Conservation (phyloP, 1,140 invertebrate genomes). For the Rhyzopertha dominica region DNA sequence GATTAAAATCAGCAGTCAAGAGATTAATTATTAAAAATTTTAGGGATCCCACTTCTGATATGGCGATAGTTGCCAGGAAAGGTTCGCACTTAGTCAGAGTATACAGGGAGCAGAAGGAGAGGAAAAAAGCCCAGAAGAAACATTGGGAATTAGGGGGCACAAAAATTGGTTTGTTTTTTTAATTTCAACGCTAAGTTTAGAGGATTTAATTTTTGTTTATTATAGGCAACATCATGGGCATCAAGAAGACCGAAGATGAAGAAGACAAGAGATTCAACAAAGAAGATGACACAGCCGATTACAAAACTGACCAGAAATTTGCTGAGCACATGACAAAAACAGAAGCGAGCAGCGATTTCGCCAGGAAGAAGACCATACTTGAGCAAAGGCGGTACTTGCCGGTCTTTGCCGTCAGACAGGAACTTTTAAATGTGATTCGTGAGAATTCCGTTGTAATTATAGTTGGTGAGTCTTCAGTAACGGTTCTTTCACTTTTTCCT, state of each 20-base stretch:
- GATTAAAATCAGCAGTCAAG: not conserved
- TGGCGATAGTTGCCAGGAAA: constrained; percentile 96
- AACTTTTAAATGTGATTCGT: constrained; percentile 87
- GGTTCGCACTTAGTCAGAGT: constrained; percentile 85
- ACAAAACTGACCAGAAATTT: constrained; percentile 89
- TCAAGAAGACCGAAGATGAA: constrained; percentile 77
- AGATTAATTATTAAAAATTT: constrained; percentile 15
- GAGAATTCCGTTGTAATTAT: constrained; percentile 96
- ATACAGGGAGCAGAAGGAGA: constrained; percentile 93
- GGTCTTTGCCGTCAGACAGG: constrained; percentile 92
- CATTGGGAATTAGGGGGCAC: constrained; percentile 99
- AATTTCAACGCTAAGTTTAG: not conserved
- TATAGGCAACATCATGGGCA: constrained; percentile 88
- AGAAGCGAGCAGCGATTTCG: constrained; percentile 83
- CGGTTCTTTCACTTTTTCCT: not conserved
- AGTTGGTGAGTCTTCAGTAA: constrained; percentile 58
- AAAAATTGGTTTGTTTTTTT: constrained; percentile 64
- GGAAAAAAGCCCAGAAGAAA: constrained; percentile 94
- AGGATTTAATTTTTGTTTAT: constrained; percentile 4
- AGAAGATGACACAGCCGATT: constrained; percentile 63
- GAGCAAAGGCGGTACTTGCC: constrained; percentile 92
- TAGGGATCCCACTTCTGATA: constrained; percentile 94
- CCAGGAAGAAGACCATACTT: constrained; percentile 76
- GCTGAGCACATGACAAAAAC: constrained; percentile 83
- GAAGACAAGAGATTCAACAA: constrained; percentile 58